phyloP scores from a whole-genome alignment of 2,113 vertebrate species.

The Myodes glareolus region DNA sequence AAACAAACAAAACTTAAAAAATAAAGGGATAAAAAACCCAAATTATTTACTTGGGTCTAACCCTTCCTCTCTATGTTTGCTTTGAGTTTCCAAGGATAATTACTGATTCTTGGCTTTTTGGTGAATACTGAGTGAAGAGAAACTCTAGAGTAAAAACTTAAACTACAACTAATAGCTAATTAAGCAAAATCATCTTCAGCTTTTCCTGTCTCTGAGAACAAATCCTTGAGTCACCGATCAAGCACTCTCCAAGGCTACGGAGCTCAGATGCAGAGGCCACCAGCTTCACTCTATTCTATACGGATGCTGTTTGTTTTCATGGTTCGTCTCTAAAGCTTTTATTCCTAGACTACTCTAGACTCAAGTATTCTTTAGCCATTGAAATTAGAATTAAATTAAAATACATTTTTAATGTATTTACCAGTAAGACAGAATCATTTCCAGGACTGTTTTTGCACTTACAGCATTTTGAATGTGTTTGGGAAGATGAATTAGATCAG shows the following conservation, averaged over 20 bases:
- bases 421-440: background rate
- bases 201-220: slow-evolving; percentile 32
- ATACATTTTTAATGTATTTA: slow-evolving; percentile 7
- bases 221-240: background rate
- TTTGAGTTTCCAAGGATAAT: slow-evolving; percentile 38
- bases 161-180: background rate
- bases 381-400: background rate
- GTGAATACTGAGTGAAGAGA: background rate
- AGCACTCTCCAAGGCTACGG: background rate
- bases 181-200: background rate
- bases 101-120: background rate
- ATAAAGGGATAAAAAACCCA: background rate
- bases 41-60: background rate
- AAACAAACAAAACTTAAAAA: too few species aligned
- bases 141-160: slow-evolving; percentile 6
- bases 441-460: background rate
- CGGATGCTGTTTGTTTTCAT: background rate
- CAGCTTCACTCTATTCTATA: background rate
- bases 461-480: background rate
- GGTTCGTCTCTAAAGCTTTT: background rate
- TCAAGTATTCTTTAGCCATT: slow-evolving; percentile 10
- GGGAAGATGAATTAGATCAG: background rate
- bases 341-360: background rate
- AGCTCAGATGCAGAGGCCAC: slow-evolving; percentile 31
- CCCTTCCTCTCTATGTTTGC: background rate